Conservation (phyloP, 2,113 vertebrate genomes). For the Melanerpes aurifrons region DNA sequence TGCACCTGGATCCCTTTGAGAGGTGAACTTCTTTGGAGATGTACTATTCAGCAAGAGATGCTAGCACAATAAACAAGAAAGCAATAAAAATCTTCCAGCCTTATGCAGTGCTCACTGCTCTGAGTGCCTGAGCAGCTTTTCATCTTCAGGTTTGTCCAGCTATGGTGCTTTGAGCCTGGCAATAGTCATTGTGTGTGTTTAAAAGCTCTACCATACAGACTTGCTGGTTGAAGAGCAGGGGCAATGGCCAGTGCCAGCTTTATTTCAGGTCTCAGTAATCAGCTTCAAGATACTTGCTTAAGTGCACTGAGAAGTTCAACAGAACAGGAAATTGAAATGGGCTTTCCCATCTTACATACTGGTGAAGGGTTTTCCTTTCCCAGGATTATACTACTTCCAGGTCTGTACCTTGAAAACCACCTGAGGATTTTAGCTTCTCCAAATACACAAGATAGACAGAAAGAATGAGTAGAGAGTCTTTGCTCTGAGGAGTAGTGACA, state of each 20-base stretch:
- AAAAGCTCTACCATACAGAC: background rate
- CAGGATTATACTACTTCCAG: background rate
- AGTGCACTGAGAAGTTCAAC: background rate
- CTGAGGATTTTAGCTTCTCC: background rate
- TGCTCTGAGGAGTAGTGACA: background rate
- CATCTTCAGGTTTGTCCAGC: background rate
- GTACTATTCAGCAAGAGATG: background rate
- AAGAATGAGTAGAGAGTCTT: background rate
- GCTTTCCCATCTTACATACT: background rate
- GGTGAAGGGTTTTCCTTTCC: background rate
- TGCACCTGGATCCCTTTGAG: background rate
- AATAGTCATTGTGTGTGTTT: background rate
- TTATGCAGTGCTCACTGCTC: background rate
- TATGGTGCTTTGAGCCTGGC: rapidly evolving
- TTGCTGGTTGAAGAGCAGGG: background rate
- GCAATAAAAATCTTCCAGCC: background rate
- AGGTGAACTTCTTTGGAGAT: background rate
- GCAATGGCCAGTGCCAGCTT: background rate
- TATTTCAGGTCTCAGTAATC: background rate
- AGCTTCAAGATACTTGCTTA: background rate
- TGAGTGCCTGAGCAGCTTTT: background rate
- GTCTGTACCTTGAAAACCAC: background rate
- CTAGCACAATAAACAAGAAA: background rate
- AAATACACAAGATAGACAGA: background rate
- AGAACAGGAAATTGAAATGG: background rate